Base-by-base conservation (phyloP, 1,140 invertebrate genomes). In the Drosophila pachea region DNA sequence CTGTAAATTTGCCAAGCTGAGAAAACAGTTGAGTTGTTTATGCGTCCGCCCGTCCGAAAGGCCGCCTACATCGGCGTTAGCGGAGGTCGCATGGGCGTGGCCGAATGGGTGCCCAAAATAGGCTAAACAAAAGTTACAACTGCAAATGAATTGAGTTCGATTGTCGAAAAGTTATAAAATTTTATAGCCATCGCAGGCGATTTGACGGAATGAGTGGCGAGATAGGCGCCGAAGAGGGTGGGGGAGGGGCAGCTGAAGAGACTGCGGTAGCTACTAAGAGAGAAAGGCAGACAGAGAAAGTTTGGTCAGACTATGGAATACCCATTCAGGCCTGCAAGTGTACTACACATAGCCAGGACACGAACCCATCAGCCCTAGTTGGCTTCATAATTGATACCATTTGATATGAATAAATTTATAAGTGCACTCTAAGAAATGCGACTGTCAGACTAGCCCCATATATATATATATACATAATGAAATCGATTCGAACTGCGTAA, bases 111-210 rank as follows among this genome's bases (percentile, higher is more conserved):
- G 7, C 22, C 12, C 7, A 22, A 7, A 47, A 47, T 31, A 50
- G 31, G 29, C 16, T 7, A 50, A 61, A 52, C 35, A 61, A 71
- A 43, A 72, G 45, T 68, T 68, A 47, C 45, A 62, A 52, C 58
- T 68, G 53, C 58, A 68, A 68, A 62, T 68, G 69, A 72, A 72
- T 68, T 68, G 65, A 68, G 65, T 72, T 72, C 50, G 38, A 42
- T 62, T 58, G 29, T 43, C 42, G 40, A 56, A 61, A 77, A 82
- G 78, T 73, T 82, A 66, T 81, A 72, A 82, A 76, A 70, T 82
- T 81, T 81, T 81, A 81, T 77, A 76, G 78, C 73, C 77, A 82
- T 77, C 54, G 66, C 65, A 31, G 65, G 53, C 69, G 67, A 61
- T 71, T 71, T 61, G 56, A 60, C 49, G 49, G 45, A 71, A 71